Conservation (phyloP, 2,888 invertebrate species). For the Drosophila dives region DNA sequence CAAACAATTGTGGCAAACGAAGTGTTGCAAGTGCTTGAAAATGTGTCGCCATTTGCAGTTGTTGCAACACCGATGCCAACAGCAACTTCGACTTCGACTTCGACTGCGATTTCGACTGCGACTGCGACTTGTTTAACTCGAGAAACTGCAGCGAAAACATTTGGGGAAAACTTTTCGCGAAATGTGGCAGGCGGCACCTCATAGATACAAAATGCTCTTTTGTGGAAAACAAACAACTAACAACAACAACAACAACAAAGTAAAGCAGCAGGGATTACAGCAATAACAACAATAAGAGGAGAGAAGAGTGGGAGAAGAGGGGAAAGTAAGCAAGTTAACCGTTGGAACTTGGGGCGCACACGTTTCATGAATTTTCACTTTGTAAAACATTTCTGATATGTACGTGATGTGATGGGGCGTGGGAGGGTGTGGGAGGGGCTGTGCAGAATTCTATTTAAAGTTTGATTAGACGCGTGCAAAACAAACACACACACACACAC, state of each 20-base stretch:
- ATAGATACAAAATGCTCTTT: conserved; percentile 70
- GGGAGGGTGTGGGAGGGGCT: background rate
- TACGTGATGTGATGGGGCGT: conserved; percentile 51
- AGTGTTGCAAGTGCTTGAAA: conserved; percentile 69
- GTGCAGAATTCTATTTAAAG: conserved; percentile 75
- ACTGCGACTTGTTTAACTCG: conserved; percentile 49
- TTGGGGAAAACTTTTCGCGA: conserved; percentile 60
- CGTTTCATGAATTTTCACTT: conserved; percentile 78
- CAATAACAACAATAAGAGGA: conserved; percentile 11
- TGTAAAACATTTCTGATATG: conserved; percentile 79
- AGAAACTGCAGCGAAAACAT: conserved; percentile 51
- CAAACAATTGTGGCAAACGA: conserved; percentile 55
- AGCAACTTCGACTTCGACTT: conserved; percentile 3
- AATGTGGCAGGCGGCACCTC: conserved; percentile 72
- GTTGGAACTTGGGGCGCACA: conserved; percentile 61
- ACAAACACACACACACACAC: conserved; percentile 10
- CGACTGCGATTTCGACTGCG: conserved; percentile 31
- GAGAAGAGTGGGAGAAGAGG: conserved; percentile 11
- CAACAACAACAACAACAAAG: conserved; percentile 35
- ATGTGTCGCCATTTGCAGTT: conserved; percentile 71
- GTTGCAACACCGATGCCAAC: conserved; percentile 33
- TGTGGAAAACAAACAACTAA: conserved; percentile 61
- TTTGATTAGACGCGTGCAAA: conserved; percentile 69
- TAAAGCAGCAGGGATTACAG: conserved; percentile 8
- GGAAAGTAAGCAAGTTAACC: conserved; percentile 66